Base-by-base conservation (phyloP, 2,113 vertebrate genomes). In the Pleuronectes platessa region DNA sequence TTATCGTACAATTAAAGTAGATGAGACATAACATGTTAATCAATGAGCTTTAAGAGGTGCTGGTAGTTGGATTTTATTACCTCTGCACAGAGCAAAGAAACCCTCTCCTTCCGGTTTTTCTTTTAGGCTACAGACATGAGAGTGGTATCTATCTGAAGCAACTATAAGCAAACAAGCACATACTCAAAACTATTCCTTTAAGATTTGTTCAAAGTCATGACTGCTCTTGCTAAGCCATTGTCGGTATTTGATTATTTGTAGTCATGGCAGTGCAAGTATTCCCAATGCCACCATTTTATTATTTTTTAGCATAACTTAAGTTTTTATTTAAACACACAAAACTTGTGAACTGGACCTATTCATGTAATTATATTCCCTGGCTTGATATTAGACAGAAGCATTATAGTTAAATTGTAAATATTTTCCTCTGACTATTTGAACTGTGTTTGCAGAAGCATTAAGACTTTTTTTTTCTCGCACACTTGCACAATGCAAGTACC, bases 301-400 rank as follows among this genome's bases (percentile, higher is more conserved):
- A 31, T 69, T 69, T 31, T 31, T 31, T 31, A 31, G 31, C 6
- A 31, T 31, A 31, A 31, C 6, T 31, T 53, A 3, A 11, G 12
- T 42, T 53, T 53, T 53, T 3, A 45, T 74, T 58, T 79, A 55
- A 83, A 65, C 60, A 66, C 60, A 77, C 45, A 53, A 3, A 60
- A 64, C 20, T 17, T 0, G 0, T 18, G 14, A 59, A 21, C 58
- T 78, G 42, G 71, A 68, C 66, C 68, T 80, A 20, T 64, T 68
- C 4, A 26, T 73, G 15, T 68, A 13, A 71, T 21, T 55, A 23
- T 62, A 37, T 45, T 21, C 3, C 67, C 27, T 59, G 53, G 24
- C 54, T 63, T 40, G 55, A 54, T 60, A 54, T 54, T 51, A 7
- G 37, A 11, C 15, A 35, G 56, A 76, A 49, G 53, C 40, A 42